phyloP scores from a whole-genome alignment of 2,113 vertebrate species.

The Engraulis encrasicolus region DNA sequence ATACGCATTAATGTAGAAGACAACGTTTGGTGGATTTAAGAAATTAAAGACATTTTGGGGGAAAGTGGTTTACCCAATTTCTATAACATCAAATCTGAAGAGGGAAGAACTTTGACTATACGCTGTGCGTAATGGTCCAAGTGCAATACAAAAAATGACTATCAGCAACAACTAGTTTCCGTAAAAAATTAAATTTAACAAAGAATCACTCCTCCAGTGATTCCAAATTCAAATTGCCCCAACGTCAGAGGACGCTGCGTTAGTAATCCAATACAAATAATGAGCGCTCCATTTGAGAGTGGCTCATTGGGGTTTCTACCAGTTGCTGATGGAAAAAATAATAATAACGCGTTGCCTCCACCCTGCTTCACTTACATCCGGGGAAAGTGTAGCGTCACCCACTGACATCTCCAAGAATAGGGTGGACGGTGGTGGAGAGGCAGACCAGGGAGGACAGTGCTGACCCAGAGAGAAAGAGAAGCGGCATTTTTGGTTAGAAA shows the following conservation, averaged over 20 bases:
- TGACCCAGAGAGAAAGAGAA: not conserved
- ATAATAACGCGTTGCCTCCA: constrained; percentile 20
- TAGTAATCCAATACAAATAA: not conserved
- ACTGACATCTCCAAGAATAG: constrained; percentile 16
- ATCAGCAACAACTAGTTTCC: too few species aligned
- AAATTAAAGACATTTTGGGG: too few species aligned
- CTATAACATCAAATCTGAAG: too few species aligned
- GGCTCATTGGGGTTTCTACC: constrained; percentile 9
- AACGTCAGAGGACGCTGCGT: not conserved
- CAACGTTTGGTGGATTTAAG: too few species aligned
- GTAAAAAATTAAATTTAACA: not conserved
- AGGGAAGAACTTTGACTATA: too few species aligned
- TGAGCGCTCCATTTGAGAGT: constrained; percentile 3
- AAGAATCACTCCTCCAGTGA: not conserved
- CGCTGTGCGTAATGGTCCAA: too few species aligned
- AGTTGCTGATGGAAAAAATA: constrained; percentile 21
- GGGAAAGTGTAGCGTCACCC: constrained; percentile 22
- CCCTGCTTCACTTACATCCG: constrained; percentile 20
- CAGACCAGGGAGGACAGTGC: not conserved
- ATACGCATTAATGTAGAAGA: too few species aligned
- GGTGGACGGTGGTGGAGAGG: constrained; percentile 6
- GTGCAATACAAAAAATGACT: too few species aligned
- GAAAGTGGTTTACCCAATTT: too few species aligned
- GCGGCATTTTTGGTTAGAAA: not conserved
- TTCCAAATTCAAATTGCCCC: not conserved